These are phyloP conservation scores for Tautogolabrus adspersus DNA, from an alignment of 2,113 vertebrate genomes.

Conservation along the genomic window DNA sequence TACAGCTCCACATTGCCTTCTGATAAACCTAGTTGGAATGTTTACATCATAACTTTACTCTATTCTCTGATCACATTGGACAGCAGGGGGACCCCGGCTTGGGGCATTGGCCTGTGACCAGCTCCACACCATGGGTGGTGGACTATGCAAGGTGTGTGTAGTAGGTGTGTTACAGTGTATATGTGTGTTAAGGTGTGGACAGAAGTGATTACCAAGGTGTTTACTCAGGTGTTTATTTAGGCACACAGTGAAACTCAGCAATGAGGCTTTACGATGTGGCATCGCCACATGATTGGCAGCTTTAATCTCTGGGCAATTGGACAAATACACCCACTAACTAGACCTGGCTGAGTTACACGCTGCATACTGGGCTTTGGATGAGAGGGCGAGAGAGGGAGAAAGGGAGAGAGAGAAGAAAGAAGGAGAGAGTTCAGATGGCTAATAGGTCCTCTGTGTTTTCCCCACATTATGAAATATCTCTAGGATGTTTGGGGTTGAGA, in stretches of 20 bases:
- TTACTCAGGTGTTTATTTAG: conserved; percentile 81
- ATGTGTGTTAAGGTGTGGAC: conserved; percentile 64
- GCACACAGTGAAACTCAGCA: conserved; percentile 53
- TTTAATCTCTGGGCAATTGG: conserved; percentile 68
- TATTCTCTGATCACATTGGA: conserved; percentile 52
- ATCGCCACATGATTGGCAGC: conserved; percentile 73
- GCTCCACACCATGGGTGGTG: conserved; percentile 45
- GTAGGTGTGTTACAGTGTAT: conserved; percentile 33
- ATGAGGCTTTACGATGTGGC: conserved; percentile 76
- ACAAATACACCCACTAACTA: conserved; percentile 72
- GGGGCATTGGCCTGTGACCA: conserved; percentile 43
- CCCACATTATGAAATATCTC: conserved; percentile 64
- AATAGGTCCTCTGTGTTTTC: conserved; percentile 70
- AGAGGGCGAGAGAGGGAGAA: conserved; percentile 14
- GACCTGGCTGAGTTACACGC: conserved; percentile 57
- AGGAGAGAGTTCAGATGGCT: conserved; percentile 47
- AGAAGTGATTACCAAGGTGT: conserved; percentile 76
- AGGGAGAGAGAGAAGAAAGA: neutral
- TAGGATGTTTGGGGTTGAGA: conserved; percentile 61
- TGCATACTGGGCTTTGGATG: conserved; percentile 45
- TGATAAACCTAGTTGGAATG: conserved; percentile 54
- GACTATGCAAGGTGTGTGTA: conserved; percentile 56
- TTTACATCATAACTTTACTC: conserved; percentile 48
- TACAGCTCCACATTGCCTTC: conserved; percentile 38
- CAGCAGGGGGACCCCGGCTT: conserved; percentile 30